Evolutionary conservation across 35 echinoderm and acorn worm species (phyloP).

Genomic region (Apostichopus japonicus): DNA sequence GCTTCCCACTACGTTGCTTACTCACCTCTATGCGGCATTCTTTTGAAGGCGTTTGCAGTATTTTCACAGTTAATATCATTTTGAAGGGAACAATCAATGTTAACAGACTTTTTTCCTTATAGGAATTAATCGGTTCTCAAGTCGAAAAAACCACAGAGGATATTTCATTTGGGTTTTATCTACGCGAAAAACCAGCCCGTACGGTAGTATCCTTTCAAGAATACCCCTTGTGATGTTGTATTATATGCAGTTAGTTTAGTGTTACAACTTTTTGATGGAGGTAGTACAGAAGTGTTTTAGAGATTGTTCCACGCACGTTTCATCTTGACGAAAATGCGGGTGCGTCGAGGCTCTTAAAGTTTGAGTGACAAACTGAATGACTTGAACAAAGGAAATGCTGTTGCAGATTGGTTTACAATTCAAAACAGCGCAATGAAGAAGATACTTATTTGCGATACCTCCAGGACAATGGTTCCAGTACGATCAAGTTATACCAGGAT

Average conservation of each 20-base stretch:
- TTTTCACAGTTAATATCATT: constrained; percentile 58
- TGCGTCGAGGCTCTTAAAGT: no score
- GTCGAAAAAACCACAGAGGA: not conserved
- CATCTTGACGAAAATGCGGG: no score
- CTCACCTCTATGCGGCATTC: constrained; percentile 65
- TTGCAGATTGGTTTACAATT: no score
- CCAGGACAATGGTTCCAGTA: no score
- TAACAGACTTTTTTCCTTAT: constrained; percentile 5
- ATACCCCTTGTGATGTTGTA: not conserved
- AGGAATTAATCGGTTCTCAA: not conserved
- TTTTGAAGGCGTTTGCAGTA: constrained; percentile 62
- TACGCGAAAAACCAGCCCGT: not conserved
- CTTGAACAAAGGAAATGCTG: no score
- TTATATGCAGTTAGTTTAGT: not conserved
- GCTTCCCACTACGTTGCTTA: not conserved
- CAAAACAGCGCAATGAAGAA: no score
- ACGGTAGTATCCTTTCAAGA: not conserved
- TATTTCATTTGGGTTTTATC: constrained; percentile 6
- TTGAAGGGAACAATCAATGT: constrained; percentile 9
- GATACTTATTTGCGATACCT: no score
- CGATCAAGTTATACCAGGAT: no score
- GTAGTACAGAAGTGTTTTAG: constrained; percentile 7
- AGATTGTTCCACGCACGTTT: not conserved
- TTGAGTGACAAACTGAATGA: no score
- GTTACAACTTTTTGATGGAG: not conserved